A percentile compares a stretch with the other conserved stretches of the same genome.
Conservation (phyloP, 2,797 vertebrate genomes). For the Smutsia temminckii region DNA sequence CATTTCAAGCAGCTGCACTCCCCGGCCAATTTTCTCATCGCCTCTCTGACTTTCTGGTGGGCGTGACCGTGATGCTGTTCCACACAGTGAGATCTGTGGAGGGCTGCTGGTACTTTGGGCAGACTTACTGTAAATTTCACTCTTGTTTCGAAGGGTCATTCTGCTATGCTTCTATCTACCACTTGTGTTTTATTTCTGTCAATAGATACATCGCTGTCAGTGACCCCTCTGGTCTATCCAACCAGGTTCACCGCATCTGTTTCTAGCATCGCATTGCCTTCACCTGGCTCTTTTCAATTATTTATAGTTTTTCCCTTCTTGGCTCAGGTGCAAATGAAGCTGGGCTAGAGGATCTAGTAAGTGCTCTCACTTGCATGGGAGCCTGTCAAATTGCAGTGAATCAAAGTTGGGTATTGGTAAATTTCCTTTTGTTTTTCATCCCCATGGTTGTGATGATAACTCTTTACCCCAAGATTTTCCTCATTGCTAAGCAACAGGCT, state of each 20-base stretch:
- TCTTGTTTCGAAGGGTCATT: conserved; percentile 89
- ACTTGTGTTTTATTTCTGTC: conserved; percentile 87
- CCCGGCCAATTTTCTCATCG: conserved; percentile 86
- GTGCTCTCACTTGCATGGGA: conserved; percentile 63
- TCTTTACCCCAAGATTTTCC: conserved; percentile 63
- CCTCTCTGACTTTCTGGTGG: conserved; percentile 91
- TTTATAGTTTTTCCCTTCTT: background rate
- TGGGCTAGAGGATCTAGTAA: conserved; percentile 62
- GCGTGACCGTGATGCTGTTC: conserved; percentile 89
- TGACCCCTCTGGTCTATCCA: conserved; percentile 57
- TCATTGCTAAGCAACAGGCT: conserved; percentile 77
- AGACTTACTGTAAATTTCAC: conserved; percentile 87
- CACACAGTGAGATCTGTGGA: conserved; percentile 89
- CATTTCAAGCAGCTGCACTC: conserved; percentile 86
- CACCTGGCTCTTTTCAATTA: conserved; percentile 45
- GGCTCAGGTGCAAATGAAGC: background rate
- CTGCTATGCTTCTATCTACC: conserved; percentile 90
- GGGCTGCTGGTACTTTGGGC: conserved; percentile 89
- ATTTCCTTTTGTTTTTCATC: conserved; percentile 62
- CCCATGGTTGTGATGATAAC: conserved; percentile 59
- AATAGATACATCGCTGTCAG: conserved; percentile 60
- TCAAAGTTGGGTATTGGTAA: conserved; percentile 52
- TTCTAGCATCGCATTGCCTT: background rate
- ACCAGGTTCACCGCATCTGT: conserved; percentile 16
- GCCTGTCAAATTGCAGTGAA: conserved; percentile 55